phyloP scores from a whole-genome alignment of 2,113 vertebrate species.

The Gorsachius goisagi region DNA sequence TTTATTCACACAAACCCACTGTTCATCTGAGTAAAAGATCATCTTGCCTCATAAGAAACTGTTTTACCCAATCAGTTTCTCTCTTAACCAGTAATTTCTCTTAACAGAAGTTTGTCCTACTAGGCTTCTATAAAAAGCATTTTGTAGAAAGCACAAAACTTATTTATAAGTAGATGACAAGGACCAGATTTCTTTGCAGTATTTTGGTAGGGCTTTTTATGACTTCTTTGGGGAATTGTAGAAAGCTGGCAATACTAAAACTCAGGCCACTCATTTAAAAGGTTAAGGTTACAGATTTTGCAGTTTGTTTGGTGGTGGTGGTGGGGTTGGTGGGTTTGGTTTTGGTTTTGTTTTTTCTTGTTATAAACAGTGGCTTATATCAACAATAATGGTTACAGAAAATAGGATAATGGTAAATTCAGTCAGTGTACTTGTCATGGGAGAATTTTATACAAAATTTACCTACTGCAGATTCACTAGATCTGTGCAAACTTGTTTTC shows the following conservation, averaged over 20 bases:
- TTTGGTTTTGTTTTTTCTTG: background rate
- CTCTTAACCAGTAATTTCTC: background rate
- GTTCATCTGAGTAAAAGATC: background rate
- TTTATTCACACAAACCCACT: background rate
- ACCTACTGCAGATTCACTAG: background rate
- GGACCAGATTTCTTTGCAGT: background rate
- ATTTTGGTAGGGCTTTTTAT: background rate
- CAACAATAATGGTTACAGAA: background rate
- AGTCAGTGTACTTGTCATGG: background rate
- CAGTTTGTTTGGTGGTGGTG: background rate
- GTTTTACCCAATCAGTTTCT: background rate
- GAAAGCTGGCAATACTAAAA: background rate
- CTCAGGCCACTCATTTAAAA: background rate
- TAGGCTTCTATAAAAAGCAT: background rate
- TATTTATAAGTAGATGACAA: background rate
- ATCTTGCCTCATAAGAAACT: background rate
- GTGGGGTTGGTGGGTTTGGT: fast-evolving
- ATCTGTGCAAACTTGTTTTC: background rate
- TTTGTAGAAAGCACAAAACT: background rate
- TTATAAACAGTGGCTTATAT: background rate
- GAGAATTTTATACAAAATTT: background rate
- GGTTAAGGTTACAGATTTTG: background rate
- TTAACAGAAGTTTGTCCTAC: background rate
- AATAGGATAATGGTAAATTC: background rate
- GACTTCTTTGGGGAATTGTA: background rate